Conservation (phyloP, 30 jellyfish, hydroid and myxozoan species). For the Hydractinia echinata region DNA sequence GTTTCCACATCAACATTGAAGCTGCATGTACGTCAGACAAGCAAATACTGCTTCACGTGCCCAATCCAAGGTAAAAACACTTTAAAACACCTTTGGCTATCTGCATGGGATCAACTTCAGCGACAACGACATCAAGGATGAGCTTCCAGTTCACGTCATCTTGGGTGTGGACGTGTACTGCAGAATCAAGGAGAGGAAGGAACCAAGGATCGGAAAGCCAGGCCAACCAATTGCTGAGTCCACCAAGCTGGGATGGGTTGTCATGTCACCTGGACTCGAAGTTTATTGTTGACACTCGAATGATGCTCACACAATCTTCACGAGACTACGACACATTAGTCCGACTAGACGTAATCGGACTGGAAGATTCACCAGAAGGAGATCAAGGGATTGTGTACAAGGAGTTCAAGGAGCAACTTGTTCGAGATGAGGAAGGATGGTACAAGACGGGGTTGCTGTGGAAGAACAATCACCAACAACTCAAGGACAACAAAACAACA, state of each 20-base stretch:
- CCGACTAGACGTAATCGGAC: slow-evolving; percentile 27
- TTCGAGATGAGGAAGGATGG: slow-evolving; percentile 33
- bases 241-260: slow-evolving; percentile 9
- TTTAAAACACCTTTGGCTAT: neutral
- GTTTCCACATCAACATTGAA: slow-evolving; percentile 22
- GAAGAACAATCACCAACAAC: slow-evolving; percentile 9
- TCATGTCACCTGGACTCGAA: neutral
- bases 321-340: slow-evolving; percentile 14
- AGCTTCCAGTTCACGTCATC: slow-evolving; percentile 15
- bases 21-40: slow-evolving; percentile 13
- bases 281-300: neutral
- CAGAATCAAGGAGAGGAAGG: neutral
- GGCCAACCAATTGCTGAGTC: slow-evolving; percentile 20
- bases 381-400: slow-evolving; percentile 5
- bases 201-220: slow-evolving; percentile 13
- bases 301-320: neutral
- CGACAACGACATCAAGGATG: neutral
- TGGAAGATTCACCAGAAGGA: slow-evolving; percentile 12
- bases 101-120: neutral
- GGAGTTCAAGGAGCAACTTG: slow-evolving; percentile 21
- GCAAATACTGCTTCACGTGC: neutral
- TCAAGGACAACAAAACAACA: slow-evolving; percentile 5
- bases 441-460: slow-evolving; percentile 22
- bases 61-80: neutral
- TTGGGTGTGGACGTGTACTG: slow-evolving; percentile 8